A percentile compares a stretch with the other conserved stretches of the same genome.
Conservation (phyloP, 2,797 vertebrate species). For the Galagoides demidoff region DNA sequence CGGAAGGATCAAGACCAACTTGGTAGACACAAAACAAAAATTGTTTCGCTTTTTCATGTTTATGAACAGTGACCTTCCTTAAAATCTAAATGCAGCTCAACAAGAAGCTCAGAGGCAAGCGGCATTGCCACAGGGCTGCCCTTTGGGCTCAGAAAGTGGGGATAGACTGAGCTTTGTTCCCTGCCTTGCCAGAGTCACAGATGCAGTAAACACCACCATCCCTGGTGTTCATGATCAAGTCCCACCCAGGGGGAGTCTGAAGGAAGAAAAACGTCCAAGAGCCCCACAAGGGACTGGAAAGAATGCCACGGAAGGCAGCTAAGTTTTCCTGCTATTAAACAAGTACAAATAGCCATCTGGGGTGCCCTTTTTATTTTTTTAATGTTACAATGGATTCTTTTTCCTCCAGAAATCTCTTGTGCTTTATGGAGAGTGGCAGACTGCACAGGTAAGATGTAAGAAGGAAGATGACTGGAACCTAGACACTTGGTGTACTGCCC, state of each 20-base stretch:
- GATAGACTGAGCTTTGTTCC: conserved; percentile 27
- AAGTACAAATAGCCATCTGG: background rate
- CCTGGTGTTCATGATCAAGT: background rate
- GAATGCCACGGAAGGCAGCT: background rate
- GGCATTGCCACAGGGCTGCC: background rate
- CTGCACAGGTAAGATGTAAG: background rate
- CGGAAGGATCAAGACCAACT: background rate
- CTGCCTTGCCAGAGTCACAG: background rate
- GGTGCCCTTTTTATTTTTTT: background rate
- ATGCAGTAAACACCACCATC: background rate
- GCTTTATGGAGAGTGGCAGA: background rate
- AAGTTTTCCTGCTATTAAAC: background rate
- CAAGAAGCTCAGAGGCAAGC: background rate
- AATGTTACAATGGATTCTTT: background rate
- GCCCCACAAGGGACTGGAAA: background rate
- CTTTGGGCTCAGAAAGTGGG: background rate
- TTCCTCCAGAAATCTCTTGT: conserved; percentile 4
- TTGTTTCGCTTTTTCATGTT: background rate
- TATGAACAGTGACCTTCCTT: background rate
- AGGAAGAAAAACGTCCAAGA: background rate
- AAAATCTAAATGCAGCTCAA: background rate
- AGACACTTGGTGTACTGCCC: background rate
- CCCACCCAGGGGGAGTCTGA: background rate
- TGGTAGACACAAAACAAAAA: background rate
- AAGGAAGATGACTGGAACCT: background rate